These are phyloP conservation scores for Channallabes apus DNA, from an alignment of 2,797 vertebrate species.

Conservation along the genomic window DNA sequence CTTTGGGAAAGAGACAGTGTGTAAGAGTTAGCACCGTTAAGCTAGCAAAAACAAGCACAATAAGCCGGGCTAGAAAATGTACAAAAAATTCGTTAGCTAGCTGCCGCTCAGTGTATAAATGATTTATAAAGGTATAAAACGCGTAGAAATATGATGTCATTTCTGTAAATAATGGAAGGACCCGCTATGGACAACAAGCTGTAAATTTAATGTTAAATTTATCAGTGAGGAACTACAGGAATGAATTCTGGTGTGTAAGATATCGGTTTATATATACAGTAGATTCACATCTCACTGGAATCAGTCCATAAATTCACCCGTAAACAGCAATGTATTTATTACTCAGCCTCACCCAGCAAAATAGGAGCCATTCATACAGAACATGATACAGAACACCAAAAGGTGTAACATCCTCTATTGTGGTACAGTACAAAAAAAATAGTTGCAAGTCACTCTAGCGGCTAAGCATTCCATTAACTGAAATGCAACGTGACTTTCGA, in stretches of 20 bases:
- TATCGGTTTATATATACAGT: neutral
- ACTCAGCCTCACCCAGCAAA: neutral
- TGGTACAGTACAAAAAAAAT: conserved; percentile 15
- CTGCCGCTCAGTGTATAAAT: neutral
- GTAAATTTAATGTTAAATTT: neutral
- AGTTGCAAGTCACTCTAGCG: conserved; percentile 60
- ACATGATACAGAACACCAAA: neutral
- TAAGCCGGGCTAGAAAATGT: neutral
- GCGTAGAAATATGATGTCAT: neutral
- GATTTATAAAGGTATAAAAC: neutral
- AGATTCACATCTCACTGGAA: neutral
- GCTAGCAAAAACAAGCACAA: neutral
- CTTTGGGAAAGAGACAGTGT: neutral
- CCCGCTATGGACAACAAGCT: neutral
- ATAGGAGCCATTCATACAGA: neutral
- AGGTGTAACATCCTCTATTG: neutral
- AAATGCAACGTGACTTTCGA: conserved; percentile 34
- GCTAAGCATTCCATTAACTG: conserved; percentile 45
- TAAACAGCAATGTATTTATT: neutral
- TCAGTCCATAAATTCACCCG: too few species aligned
- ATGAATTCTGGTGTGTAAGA: neutral
- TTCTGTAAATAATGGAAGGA: neutral
- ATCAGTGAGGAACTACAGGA: neutral
- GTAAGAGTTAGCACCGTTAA: neutral
- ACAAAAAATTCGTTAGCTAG: neutral